phyloP scores from a whole-genome alignment of 2,888 invertebrate genomes.

The Apamea sordens region DNA sequence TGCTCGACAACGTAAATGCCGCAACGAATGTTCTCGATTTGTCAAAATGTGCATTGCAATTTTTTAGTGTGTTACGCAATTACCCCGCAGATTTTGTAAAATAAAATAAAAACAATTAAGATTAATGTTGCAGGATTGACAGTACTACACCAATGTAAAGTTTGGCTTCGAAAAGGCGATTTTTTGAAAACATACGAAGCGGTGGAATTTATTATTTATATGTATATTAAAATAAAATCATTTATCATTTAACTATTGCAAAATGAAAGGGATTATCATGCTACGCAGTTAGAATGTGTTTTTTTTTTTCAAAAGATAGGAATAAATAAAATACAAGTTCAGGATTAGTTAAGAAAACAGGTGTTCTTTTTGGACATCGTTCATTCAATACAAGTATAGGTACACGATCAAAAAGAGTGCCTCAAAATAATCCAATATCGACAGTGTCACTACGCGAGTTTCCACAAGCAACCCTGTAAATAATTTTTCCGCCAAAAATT shows the following conservation, averaged over 20 bases:
- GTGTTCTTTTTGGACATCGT: no score
- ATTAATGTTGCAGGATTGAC: not conserved
- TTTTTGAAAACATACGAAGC: no score
- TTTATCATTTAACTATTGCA: no score
- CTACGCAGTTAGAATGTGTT: no score
- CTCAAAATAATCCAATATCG: constrained; percentile 8
- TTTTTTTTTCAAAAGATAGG: no score
- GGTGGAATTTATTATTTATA: no score
- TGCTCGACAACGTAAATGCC: not conserved
- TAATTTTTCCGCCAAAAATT: not conserved
- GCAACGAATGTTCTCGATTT: not conserved
- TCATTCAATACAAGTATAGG: not conserved
- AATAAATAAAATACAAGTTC: not conserved
- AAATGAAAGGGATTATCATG: no score
- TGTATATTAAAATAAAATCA: no score
- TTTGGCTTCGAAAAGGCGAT: no score
- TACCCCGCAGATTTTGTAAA: not conserved
- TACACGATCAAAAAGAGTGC: not conserved
- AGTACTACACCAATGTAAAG: no score
- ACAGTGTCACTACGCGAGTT: not conserved
- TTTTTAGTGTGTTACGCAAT: no score
- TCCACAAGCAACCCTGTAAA: not conserved
- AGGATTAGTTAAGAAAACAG: no score
- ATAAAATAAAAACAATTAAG: not conserved
- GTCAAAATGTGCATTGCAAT: not conserved